phyloP scores from a whole-genome alignment of 2,797 vertebrate genomes.

The Spinus pinus region DNA sequence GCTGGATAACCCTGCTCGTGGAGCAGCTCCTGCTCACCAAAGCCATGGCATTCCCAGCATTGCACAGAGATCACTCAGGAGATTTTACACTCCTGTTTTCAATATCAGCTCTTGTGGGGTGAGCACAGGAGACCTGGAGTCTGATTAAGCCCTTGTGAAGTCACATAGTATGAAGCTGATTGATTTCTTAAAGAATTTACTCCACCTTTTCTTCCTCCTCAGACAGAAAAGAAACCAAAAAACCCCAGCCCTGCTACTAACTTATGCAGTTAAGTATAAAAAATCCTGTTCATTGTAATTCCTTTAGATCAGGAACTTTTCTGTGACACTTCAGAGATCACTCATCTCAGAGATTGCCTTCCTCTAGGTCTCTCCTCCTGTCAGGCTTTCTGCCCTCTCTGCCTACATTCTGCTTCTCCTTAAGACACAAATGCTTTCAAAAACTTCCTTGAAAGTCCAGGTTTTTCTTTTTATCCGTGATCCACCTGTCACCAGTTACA shows the following conservation, averaged over 20 bases:
- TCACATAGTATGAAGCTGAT: neutral
- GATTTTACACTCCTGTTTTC: neutral
- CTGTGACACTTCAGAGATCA: neutral
- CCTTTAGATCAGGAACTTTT: neutral
- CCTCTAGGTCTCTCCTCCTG: neutral
- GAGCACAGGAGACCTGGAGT: neutral
- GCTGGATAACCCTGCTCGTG: too few relatives aligned
- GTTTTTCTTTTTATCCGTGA: neutral
- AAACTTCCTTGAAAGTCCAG: neutral
- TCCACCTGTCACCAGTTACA: neutral
- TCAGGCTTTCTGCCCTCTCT: neutral
- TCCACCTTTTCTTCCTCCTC: neutral
- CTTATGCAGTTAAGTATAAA: neutral
- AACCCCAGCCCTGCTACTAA: neutral
- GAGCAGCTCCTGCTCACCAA: rapidly evolving
- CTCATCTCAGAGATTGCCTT: neutral
- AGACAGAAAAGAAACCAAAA: neutral
- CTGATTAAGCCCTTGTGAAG: neutral
- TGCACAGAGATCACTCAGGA: neutral
- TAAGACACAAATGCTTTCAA: neutral
- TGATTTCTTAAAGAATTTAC: neutral
- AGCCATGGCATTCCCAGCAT: rapidly evolving
- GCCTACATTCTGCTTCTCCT: neutral
- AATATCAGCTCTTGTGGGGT: rapidly evolving
- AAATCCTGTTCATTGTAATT: neutral